Percentiles rank a stretch among this genome's conserved stretches.
Conservation (phyloP, 1,140 invertebrate species). For the Drosophila nikananu region DNA sequence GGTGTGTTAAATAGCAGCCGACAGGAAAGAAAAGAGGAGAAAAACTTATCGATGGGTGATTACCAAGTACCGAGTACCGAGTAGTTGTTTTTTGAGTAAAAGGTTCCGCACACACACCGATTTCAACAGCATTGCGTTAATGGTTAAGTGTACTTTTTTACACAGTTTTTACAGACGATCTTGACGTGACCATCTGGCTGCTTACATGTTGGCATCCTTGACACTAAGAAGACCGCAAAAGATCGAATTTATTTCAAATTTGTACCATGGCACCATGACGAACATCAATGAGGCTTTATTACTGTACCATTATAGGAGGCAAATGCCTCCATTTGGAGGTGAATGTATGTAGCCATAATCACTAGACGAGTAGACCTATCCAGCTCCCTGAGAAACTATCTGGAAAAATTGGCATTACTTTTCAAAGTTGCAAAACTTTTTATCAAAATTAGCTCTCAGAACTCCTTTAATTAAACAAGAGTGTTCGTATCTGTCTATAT, state of each 20-base stretch:
- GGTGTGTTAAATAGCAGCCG: slow-evolving; percentile 40
- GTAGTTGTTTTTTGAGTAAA: slow-evolving; percentile 50
- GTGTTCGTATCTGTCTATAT: background rate
- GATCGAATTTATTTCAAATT: slow-evolving; percentile 32
- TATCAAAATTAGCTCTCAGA: background rate
- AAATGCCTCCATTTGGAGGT: too few species aligned
- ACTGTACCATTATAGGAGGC: background rate
- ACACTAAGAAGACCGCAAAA: slow-evolving; percentile 37
- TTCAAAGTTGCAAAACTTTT: background rate
- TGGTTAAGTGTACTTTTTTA: slow-evolving; percentile 31
- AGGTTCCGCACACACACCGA: slow-evolving; percentile 30
- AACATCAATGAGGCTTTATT: slow-evolving; percentile 20
- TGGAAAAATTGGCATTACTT: background rate
- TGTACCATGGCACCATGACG: background rate
- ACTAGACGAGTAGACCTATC: background rate
- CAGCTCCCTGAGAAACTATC: background rate
- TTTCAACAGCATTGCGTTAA: slow-evolving; percentile 37
- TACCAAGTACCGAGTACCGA: slow-evolving; percentile 41
- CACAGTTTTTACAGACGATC: slow-evolving; percentile 27
- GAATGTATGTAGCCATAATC: too few species aligned
- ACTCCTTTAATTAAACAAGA: background rate
- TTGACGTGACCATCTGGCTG: slow-evolving; percentile 35
- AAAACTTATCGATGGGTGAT: slow-evolving; percentile 49
- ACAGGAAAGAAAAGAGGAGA: slow-evolving; percentile 39
- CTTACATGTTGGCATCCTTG: slow-evolving; percentile 29